A percentile compares a stretch with the other conserved stretches of the same genome.
Evolutionary conservation across 2,797 vertebrate genomes (phyloP).

Genomic region (Antrozous pallidus): DNA sequence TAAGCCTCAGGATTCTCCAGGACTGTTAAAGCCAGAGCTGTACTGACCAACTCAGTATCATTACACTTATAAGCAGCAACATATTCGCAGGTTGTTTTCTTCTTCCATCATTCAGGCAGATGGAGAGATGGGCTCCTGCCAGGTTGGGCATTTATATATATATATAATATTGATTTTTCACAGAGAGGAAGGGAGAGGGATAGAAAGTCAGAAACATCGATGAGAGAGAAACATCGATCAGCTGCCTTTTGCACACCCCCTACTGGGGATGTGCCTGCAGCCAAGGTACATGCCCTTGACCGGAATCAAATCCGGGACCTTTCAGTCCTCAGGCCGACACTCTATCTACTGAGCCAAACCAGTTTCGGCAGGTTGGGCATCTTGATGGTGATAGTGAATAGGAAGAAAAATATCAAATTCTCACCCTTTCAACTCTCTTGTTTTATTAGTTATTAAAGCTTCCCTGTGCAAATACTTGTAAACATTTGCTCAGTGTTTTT

Average conservation of each 20-base stretch:
- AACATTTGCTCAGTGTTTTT: constrained; percentile 69
- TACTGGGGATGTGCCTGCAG: too few relatives aligned
- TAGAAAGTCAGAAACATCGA: too few relatives aligned
- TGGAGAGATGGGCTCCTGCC: not conserved
- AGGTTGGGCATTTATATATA: not conserved
- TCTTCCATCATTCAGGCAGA: not conserved
- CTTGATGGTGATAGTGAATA: not conserved
- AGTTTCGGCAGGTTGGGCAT: not conserved
- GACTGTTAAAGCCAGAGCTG: not conserved
- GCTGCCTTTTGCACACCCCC: too few relatives aligned
- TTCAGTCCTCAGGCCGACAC: too few relatives aligned
- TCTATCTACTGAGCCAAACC: too few relatives aligned
- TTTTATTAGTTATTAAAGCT: constrained; percentile 41
- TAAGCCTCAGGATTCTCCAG: constrained; percentile 6
- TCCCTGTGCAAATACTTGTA: constrained; percentile 49
- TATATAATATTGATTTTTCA: too few relatives aligned
- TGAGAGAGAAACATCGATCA: too few relatives aligned
- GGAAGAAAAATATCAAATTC: constrained; percentile 6
- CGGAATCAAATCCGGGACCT: too few relatives aligned
- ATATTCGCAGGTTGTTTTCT: not conserved
- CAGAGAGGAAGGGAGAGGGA: too few relatives aligned
- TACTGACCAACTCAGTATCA: not conserved
- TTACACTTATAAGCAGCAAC: not conserved
- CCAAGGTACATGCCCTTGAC: too few relatives aligned
- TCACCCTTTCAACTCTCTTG: not conserved